These are phyloP conservation scores for Pongo pygmaeus DNA, from an alignment of 2,113 vertebrate species.

Conservation along the genomic window DNA sequence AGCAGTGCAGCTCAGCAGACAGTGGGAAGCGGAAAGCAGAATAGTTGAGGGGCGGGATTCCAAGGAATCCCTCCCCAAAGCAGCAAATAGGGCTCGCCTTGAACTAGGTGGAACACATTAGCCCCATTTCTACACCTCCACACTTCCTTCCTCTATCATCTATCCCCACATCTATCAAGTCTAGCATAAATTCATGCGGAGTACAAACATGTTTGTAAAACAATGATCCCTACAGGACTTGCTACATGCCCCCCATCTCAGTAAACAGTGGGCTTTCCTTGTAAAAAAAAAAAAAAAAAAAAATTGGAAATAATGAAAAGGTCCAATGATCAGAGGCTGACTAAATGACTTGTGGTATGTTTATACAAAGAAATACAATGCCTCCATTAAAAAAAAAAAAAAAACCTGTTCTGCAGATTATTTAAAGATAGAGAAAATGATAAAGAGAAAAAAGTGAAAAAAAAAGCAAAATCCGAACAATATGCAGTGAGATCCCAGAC, in stretches of 20 bases:
- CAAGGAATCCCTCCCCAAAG: background rate
- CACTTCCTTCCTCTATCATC: background rate
- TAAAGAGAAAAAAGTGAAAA: background rate
- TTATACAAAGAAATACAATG: background rate
- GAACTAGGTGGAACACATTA: fast-evolving
- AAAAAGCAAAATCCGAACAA: background rate
- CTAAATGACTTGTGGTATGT: background rate
- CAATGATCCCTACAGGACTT: background rate
- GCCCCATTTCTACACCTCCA: background rate
- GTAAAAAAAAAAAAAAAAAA: background rate
- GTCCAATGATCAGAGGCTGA: background rate
- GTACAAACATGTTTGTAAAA: background rate
- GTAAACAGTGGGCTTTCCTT: background rate
- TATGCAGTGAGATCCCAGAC: background rate
- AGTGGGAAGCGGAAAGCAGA: fast-evolving
- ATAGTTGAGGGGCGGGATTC: background rate
- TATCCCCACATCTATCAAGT: no score
- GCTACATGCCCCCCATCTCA: background rate
- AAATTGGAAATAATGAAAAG: background rate
- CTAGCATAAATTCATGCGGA: background rate
- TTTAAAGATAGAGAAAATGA: background rate
- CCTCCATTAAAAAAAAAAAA: background rate
- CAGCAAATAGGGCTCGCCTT: no score
- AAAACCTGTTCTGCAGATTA: background rate
- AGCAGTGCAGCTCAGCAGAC: constrained; percentile 58